Percentiles rank a stretch among this genome's conserved stretches.
Conservation (phyloP, 1,140 invertebrate genomes). For the Bombus pyrosoma region DNA sequence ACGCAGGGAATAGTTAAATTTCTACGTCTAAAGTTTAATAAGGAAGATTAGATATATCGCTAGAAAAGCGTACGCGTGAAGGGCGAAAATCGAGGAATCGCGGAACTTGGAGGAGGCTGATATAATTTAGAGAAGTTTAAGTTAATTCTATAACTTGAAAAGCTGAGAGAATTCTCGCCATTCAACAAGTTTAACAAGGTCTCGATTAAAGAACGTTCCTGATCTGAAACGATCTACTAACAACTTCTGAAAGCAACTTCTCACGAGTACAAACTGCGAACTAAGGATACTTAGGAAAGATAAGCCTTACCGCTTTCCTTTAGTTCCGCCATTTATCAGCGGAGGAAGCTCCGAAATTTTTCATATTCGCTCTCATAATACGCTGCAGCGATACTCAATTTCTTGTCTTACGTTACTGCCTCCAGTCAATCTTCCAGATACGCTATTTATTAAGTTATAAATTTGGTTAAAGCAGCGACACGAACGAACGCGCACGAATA, state of each 20-base stretch:
- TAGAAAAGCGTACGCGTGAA: no score
- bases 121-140: not conserved
- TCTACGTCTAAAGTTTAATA: not conserved
- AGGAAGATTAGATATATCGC: not conserved
- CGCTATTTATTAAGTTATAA: not conserved
- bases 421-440: no score
- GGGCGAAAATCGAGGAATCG: not conserved
- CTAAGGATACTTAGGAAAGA: not conserved
- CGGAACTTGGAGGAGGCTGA: not conserved
- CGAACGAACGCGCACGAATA: no score
- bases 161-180: slow-evolving; percentile 3
- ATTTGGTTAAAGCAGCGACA: no score
- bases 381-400: not conserved
- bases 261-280: not conserved
- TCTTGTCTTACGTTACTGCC: no score
- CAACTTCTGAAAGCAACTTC: slow-evolving; percentile 16
- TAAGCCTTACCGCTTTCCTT: slow-evolving; percentile 4
- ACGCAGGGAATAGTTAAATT: no score
- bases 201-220: not conserved
- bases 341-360: not conserved
- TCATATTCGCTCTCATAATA: not conserved
- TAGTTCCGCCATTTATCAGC: not conserved
- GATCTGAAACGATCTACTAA: slow-evolving; percentile 17
- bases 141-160: slow-evolving; percentile 1
- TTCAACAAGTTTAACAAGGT: slow-evolving; percentile 13